phyloP scores from a whole-genome alignment of 2,113 vertebrate genomes.

The Rhizomys pruinosus region DNA sequence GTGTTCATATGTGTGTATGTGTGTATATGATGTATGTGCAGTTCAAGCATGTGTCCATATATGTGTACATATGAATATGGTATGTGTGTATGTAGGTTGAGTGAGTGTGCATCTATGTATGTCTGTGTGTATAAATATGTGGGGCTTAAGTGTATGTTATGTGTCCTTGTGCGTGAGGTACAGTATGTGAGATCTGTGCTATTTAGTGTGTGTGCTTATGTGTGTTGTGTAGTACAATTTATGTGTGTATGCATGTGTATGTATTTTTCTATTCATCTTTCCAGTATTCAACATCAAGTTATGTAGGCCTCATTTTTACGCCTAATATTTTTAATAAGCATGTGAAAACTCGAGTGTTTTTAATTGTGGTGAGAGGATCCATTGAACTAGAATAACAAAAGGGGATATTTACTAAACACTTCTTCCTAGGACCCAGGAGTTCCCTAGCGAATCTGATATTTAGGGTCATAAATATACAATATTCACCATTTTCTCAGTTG shows the following conservation, averaged over 20 bases:
- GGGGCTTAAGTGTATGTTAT: too few relatives aligned
- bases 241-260: background rate
- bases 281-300: background rate
- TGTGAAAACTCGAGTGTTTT: background rate
- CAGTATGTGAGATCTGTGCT: too few relatives aligned
- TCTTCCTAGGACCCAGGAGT: background rate
- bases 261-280: background rate
- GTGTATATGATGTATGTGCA: background rate
- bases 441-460: background rate
- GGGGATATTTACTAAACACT: background rate
- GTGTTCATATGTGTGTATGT: background rate
- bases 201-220: background rate
- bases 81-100: too few relatives aligned
- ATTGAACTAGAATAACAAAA: background rate
- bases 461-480: constrained; percentile 29
- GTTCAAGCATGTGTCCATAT: too few relatives aligned
- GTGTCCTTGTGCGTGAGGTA: too few relatives aligned
- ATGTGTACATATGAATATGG: too few relatives aligned
- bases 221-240: background rate
- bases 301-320: background rate
- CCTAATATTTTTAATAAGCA: background rate
- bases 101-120: too few relatives aligned
- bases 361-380: background rate
- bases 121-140: too few relatives aligned
- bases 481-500: constrained; percentile 58